Conservation (phyloP, 2,113 vertebrate species). For the Willisornis vidua region DNA sequence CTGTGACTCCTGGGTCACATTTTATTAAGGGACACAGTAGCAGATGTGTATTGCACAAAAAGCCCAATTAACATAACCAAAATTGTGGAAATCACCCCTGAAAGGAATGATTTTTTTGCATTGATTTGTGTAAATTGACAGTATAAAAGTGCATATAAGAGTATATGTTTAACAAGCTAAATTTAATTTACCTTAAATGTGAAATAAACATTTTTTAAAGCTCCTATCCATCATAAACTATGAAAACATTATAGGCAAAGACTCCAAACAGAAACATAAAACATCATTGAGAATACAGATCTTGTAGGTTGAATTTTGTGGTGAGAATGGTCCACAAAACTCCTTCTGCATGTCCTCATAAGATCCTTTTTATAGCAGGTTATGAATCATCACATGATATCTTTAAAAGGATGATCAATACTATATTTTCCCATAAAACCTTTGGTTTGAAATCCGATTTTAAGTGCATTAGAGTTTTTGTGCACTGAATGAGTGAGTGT, state of each 20-base stretch:
- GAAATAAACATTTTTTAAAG: background rate
- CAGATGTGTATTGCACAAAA: background rate
- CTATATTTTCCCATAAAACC: slow-evolving; percentile 85
- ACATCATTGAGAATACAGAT: background rate
- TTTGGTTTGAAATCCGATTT: slow-evolving; percentile 86
- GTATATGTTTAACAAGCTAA: background rate
- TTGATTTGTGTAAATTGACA: background rate
- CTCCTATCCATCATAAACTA: background rate
- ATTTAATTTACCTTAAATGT: background rate
- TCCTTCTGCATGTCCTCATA: slow-evolving; percentile 64
- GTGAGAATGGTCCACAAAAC: slow-evolving; percentile 14
- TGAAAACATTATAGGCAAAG: background rate
- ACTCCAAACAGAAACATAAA: slow-evolving; percentile 36
- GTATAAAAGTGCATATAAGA: background rate
- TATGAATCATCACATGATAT: slow-evolving; percentile 78
- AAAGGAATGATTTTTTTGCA: background rate
- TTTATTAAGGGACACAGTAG: background rate
- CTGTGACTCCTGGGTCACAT: rapidly evolving
- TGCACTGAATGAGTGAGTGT: slow-evolving; percentile 72
- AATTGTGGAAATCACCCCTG: background rate
- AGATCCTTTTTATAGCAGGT: slow-evolving; percentile 72
- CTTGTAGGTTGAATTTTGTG: slow-evolving; percentile 17
- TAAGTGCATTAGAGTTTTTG: slow-evolving; percentile 85
- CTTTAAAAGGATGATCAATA: slow-evolving; percentile 87
- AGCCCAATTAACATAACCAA: background rate